A percentile compares a stretch with the other conserved stretches of the same genome.
Conservation (phyloP, 2,797 vertebrate genomes). For the Smutsia gigantea region DNA sequence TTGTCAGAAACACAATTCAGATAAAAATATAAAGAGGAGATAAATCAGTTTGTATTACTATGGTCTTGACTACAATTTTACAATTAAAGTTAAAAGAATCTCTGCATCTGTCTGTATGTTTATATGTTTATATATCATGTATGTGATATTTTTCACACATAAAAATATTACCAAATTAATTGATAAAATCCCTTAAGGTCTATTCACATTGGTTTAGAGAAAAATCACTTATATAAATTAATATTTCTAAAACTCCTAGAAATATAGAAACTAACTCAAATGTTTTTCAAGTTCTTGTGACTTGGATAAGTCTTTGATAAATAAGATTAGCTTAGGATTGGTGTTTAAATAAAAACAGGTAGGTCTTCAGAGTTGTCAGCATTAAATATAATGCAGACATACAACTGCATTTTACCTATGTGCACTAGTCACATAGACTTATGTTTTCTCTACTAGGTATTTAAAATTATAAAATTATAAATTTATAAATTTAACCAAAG, state of each 20-base stretch:
- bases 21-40: no score
- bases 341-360: background rate
- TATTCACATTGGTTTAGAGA: background rate
- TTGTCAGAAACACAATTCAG: no score
- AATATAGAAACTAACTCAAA: background rate
- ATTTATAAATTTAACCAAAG: background rate
- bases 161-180: background rate
- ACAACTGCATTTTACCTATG: no score
- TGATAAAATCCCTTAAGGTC: background rate
- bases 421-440: no score
- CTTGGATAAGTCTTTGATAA: background rate
- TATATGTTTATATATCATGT: background rate
- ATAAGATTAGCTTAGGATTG: background rate
- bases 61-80: no score
- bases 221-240: background rate
- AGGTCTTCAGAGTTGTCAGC: background rate
- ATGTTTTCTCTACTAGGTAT: background rate
- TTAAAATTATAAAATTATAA: no score
- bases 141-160: background rate
- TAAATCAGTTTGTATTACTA: no score
- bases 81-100: no score
- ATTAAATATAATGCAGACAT: no score
- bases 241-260: background rate
- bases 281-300: background rate
- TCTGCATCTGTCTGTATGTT: background rate